phyloP scores from a whole-genome alignment of 2,888 invertebrate genomes.

The Brenthis hecate region DNA sequence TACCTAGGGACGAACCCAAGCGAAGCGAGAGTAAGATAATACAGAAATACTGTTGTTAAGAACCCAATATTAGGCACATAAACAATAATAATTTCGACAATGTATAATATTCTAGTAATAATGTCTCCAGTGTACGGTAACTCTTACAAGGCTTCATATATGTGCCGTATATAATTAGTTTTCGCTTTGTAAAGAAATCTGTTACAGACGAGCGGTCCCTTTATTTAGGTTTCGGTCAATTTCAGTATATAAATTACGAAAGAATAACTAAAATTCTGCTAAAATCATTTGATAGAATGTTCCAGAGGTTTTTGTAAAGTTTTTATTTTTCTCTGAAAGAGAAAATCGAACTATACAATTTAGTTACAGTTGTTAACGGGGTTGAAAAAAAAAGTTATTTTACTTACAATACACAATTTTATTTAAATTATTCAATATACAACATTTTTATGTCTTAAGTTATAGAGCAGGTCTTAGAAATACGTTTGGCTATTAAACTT shows the following conservation, averaged over 20 bases:
- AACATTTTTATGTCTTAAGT: no score
- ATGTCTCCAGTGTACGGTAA: constrained; percentile 6
- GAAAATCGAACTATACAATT: constrained; percentile 13
- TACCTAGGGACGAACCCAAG: no score
- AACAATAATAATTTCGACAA: neutral
- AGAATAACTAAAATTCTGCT: constrained; percentile 30
- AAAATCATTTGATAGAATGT: constrained; percentile 20
- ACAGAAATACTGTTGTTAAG: no score
- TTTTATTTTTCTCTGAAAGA: neutral
- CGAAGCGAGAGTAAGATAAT: no score
- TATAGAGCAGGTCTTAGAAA: no score
- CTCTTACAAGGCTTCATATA: constrained; percentile 15
- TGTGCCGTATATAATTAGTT: constrained; percentile 34
- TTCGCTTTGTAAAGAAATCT: constrained; percentile 34
- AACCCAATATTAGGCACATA: no score
- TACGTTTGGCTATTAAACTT: no score
- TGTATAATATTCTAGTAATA: neutral
- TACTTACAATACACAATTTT: neutral
- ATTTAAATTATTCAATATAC: no score
- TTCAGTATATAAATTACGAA: constrained; percentile 27
- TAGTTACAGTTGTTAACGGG: neutral
- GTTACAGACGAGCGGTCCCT: constrained; percentile 22
- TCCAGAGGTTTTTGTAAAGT: constrained; percentile 3
- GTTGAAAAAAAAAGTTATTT: neutral
- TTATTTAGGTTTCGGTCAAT: constrained; percentile 27